phyloP scores from a whole-genome alignment of 1,140 invertebrate genomes.

The Penaeus japonicus region DNA sequence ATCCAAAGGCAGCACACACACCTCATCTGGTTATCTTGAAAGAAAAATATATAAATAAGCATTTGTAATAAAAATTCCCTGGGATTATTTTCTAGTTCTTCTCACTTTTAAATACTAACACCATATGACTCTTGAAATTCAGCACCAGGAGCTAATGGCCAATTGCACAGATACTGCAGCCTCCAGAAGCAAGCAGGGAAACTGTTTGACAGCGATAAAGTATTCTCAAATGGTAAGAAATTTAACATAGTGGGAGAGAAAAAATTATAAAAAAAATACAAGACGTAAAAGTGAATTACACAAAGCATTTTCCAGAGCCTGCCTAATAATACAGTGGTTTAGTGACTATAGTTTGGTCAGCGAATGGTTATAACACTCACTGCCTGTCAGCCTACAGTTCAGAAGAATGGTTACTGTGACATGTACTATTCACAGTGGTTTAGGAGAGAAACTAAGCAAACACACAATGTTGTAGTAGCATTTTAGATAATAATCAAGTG shows the following conservation, averaged over 20 bases:
- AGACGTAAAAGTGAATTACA: background rate
- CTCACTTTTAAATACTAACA: constrained; percentile 28
- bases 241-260: background rate
- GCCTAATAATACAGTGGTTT: constrained; percentile 22
- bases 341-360: constrained; percentile 23
- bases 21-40: too few relatives aligned
- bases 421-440: constrained; percentile 38
- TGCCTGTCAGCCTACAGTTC: constrained; percentile 33
- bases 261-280: background rate
- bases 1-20: background rate
- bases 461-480: background rate
- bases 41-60: too few relatives aligned
- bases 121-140: constrained; percentile 45
- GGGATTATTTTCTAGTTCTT: background rate
- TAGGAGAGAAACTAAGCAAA: constrained; percentile 10
- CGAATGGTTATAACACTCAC: constrained; percentile 1
- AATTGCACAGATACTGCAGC: constrained; percentile 49
- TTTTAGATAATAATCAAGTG: background rate
- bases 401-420: constrained; percentile 30
- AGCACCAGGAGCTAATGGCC: constrained; percentile 53
- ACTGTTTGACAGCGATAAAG: background rate
- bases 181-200: constrained; percentile 20
- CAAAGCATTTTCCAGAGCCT: constrained; percentile 38
- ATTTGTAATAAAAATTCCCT: background rate
- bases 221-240: background rate